Conservation (phyloP, 2,113 vertebrate genomes). For the Scomber scombrus region DNA sequence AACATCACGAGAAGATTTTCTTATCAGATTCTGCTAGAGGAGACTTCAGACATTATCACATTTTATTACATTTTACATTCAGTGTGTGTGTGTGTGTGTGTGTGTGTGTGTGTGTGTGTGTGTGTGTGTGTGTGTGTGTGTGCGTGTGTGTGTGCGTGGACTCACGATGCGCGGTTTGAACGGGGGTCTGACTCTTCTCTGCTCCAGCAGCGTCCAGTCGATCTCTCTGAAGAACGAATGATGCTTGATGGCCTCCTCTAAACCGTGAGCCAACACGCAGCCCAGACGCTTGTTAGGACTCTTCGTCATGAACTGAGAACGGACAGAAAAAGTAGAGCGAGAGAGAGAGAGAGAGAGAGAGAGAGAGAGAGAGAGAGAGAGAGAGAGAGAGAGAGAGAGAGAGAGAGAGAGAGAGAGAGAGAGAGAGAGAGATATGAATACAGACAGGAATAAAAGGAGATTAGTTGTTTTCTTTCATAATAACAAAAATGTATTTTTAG, state of each 20-base stretch:
- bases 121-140: no score
- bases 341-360: neutral
- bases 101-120: neutral
- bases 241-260: conserved; percentile 95
- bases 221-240: conserved; percentile 98
- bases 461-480: neutral
- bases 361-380: neutral
- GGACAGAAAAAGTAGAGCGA: neutral
- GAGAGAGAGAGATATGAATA: neutral
- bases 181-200: conserved; percentile 94
- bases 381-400: neutral
- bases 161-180: conserved; percentile 99
- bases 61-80: no score
- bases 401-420: neutral
- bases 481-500: no score
- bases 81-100: no score
- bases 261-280: conserved; percentile 90
- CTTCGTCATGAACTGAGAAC: conserved; percentile 96
- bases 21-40: neutral
- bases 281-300: conserved; percentile 95
- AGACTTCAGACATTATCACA: neutral
- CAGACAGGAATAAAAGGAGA: neutral
- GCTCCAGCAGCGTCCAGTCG: conserved; percentile 96
- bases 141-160: conserved; percentile 47
- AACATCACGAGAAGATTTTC: no score